Evolutionary conservation across 2,888 invertebrate species (phyloP).

Genomic region (Sicus ferrugineus): DNA sequence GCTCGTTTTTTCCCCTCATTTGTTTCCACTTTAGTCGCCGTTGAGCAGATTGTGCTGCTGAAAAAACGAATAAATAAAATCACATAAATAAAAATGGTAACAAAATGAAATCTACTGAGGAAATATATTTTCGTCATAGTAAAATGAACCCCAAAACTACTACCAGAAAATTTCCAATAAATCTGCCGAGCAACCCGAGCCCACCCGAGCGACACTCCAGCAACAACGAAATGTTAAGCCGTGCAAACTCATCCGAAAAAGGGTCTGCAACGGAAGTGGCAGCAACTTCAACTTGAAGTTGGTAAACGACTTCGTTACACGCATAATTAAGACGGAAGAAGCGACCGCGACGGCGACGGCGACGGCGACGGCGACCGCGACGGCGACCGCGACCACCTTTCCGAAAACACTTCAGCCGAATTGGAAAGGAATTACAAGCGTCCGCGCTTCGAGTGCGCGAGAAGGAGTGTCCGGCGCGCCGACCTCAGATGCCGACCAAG

Average conservation of each 20-base stretch:
- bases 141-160: no score
- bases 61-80: no score
- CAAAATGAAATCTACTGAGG: no score
- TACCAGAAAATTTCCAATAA: not conserved
- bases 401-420: not conserved
- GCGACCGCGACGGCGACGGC: not conserved
- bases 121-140: no score
- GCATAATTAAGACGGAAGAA: constrained; percentile 50
- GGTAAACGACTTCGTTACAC: constrained; percentile 55
- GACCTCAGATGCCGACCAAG: not conserved
- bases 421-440: constrained; percentile 19
- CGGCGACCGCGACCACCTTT: not conserved
- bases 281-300: not conserved
- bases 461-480: constrained; percentile 11
- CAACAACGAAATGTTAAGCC: no score
- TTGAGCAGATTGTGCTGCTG: no score
- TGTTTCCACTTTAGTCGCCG: not conserved
- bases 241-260: no score
- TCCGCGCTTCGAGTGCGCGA: constrained; percentile 2
- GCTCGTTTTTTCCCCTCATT: not conserved
- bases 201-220: no score
- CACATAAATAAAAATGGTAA: no score
- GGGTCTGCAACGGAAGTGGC: not conserved
- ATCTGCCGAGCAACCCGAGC: no score
- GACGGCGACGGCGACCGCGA: not conserved